Percentiles rank a stretch among this genome's conserved stretches.
These are phyloP conservation scores for Druceiella hillmani DNA, from an alignment of 2,888 invertebrate genomes.

Conservation along the genomic window DNA sequence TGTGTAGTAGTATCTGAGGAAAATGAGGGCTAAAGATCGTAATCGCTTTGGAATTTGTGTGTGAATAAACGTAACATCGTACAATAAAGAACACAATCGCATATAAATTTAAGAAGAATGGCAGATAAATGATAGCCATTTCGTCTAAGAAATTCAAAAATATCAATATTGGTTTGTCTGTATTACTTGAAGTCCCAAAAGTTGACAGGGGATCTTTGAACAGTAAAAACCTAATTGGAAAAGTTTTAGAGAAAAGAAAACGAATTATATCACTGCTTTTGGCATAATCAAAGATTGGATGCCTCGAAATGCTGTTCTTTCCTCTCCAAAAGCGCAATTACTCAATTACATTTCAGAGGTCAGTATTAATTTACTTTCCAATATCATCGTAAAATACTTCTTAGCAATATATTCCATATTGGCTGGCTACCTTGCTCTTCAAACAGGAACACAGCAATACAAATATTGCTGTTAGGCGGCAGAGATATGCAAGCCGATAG, in stretches of 20 bases:
- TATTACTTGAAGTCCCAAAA: constrained; percentile 14
- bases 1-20: no score
- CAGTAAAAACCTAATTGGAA: constrained; percentile 11
- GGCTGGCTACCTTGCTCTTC: no score
- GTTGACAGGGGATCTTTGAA: constrained; percentile 12
- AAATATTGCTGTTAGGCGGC: no score
- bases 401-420: no score
- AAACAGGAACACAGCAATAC: no score
- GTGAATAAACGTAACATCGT: constrained; percentile 5
- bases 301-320: constrained; percentile 8
- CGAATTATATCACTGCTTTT: constrained; percentile 10
- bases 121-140: constrained; percentile 11
- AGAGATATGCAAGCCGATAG: no score
- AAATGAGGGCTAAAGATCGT: not conserved
- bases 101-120: constrained; percentile 15
- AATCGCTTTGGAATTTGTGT: constrained; percentile 6
- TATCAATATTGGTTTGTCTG: constrained; percentile 12
- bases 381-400: no score
- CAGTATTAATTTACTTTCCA: no score
- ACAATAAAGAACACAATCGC: constrained; percentile 4
- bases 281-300: constrained; percentile 9
- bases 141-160: constrained; percentile 14
- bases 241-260: constrained; percentile 11
- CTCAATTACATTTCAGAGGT: constrained; percentile 12
- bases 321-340: constrained; percentile 7